These are phyloP conservation scores for Pseudonaja textilis DNA, from an alignment of 2,113 vertebrate genomes.

Conservation along the genomic window DNA sequence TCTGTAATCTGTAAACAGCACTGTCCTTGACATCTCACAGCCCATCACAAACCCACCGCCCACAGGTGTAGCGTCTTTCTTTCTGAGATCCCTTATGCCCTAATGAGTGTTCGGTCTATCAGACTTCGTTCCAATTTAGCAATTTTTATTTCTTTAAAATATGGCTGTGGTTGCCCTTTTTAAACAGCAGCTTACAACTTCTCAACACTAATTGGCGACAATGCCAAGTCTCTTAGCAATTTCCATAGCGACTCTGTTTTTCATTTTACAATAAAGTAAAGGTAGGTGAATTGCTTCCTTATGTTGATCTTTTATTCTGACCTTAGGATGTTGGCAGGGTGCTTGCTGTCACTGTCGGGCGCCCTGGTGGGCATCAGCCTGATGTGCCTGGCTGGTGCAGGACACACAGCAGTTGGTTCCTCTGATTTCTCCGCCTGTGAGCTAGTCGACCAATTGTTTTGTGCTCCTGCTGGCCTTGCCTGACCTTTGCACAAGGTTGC, in stretches of 20 bases:
- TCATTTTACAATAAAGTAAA: not conserved
- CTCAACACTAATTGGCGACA: not conserved
- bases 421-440: constrained; percentile 71
- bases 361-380: constrained; percentile 76
- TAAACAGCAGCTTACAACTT: not conserved
- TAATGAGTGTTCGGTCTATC: not conserved
- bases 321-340: constrained; percentile 64
- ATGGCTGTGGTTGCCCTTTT: not conserved
- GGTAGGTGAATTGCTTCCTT: not conserved
- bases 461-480: constrained; percentile 79
- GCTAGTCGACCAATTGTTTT: constrained; percentile 82
- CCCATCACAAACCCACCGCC: not conserved
- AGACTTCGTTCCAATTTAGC: not conserved
- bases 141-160: not conserved
- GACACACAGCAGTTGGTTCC: constrained; percentile 1
- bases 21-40: not conserved
- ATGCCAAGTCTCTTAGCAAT: not conserved
- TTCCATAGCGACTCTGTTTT: not conserved
- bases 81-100: not conserved
- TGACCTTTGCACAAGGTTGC: constrained; percentile 80
- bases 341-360: constrained; percentile 73
- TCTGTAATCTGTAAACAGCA: too few relatives aligned
- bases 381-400: constrained; percentile 64
- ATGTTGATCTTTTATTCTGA: not conserved
- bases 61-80: not conserved